Evolutionary conservation across 2,797 vertebrate genomes (phyloP).

Genomic region (Melanotaenia parkinsoni): DNA sequence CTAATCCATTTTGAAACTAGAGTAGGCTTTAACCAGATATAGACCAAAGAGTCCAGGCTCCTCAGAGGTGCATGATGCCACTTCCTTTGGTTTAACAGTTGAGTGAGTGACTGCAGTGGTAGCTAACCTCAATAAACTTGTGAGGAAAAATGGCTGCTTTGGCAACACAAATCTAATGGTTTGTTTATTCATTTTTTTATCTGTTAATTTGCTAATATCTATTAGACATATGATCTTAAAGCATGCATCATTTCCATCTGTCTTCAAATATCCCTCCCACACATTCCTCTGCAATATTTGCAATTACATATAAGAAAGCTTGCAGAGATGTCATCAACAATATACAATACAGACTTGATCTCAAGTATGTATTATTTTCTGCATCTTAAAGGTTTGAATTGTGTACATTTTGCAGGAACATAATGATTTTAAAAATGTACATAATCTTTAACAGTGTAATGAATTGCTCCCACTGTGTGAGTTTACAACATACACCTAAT

Average conservation of each 20-base stretch:
- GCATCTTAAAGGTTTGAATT: neutral
- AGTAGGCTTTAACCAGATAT: conserved; percentile 29
- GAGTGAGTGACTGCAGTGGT: conserved; percentile 37
- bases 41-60: conserved; percentile 17
- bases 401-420: neutral
- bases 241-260: neutral
- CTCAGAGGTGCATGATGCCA: conserved; percentile 40
- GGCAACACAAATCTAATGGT: neutral
- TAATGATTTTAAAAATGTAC: neutral
- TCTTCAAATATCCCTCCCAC: neutral
- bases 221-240: neutral
- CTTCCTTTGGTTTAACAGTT: conserved; percentile 72
- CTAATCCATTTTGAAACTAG: neutral
- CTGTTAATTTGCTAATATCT: neutral
- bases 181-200: conserved; percentile 5
- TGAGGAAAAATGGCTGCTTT: neutral
- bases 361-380: neutral
- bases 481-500: conserved; percentile 11
- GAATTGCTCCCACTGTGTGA: conserved; percentile 13
- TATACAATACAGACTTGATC: neutral
- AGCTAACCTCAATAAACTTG: conserved; percentile 27
- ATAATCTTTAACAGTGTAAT: neutral
- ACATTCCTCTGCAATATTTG: neutral
- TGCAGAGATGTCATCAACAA: neutral
- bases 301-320: neutral